Evolutionary conservation across 2,888 invertebrate genomes (phyloP), one percentile per base, ranked within the genome.

Genomic region (Phaonia tiefii): DNA sequence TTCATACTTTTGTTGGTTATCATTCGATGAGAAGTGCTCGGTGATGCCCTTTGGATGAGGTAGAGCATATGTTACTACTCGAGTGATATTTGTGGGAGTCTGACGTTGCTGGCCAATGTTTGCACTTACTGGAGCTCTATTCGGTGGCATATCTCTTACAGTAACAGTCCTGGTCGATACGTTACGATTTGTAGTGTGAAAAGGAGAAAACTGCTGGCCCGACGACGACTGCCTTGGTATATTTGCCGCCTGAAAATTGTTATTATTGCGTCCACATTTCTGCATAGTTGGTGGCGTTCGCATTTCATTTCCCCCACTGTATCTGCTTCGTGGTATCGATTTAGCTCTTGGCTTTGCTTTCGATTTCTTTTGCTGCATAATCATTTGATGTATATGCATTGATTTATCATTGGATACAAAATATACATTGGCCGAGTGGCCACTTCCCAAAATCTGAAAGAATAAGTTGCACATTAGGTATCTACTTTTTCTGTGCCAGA

Each of bases 321-420:
- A 20, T 13, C n/a, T 39, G 0, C 13, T n/a, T 51, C 42, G 63
- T 2, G 71, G 44, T n/a, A 22, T 66, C 1, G 25, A 4, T 22
- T 51, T 72, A n/a, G 56, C 0, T 31, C 58, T 42, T 5, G 22
- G 10, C 31, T 39, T 73, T 0, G 71, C 51, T 15, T 22, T 75
- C 3, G 85, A 74, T 39, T 88, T 89, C 60, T 85, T 89, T 56
- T 89, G 89, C 3, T 37, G 11, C 25, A 83, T 80, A 4, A 89
- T 86, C 76, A 89, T 78, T 1, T 81, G 67, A 25, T 87, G 86
- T 13, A 89, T 89, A 51, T 89, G 89, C 0, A 84, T 85, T 1
- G 87, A 78, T 2, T 87, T 88, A 4, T 77, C 79, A 15, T 84
- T 85, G 1, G 74, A 44, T 2, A 85, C 84, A 7, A 86, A 85